Conservation (phyloP, 2,113 vertebrate species). For the Nothobranchius kuhntae region DNA sequence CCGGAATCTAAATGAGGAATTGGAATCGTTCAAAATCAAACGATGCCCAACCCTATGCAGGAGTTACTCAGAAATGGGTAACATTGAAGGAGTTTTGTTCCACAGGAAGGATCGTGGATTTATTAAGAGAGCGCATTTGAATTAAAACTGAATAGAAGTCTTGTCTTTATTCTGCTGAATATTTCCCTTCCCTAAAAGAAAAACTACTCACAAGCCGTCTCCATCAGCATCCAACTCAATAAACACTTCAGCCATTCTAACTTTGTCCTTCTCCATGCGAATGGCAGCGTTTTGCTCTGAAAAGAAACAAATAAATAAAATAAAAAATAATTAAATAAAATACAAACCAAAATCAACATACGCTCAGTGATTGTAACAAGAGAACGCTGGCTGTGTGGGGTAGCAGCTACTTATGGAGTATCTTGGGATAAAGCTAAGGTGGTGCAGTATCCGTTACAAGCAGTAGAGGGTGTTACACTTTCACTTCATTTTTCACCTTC, state of each 20-base stretch:
- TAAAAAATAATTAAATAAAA: background rate
- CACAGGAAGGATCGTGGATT: too few relatives aligned
- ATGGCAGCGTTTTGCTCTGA: slow-evolving; percentile 84
- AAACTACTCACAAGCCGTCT: slow-evolving; percentile 85
- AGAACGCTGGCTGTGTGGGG: too few relatives aligned
- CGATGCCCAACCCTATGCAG: too few relatives aligned
- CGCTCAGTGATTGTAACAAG: background rate
- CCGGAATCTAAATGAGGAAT: too few relatives aligned
- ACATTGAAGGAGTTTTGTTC: too few relatives aligned
- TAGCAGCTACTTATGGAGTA: background rate
- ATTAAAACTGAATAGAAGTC: too few relatives aligned
- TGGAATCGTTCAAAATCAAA: too few relatives aligned
- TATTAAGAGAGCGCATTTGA: too few relatives aligned
- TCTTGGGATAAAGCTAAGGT: background rate
- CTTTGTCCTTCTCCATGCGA: slow-evolving; percentile 77
- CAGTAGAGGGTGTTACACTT: slow-evolving; percentile 11
- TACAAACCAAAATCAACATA: background rate
- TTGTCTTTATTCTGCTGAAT: background rate
- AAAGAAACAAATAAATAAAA: slow-evolving; percentile 8
- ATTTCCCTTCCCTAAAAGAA: background rate
- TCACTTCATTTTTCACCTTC: slow-evolving; percentile 77
- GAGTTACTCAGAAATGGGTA: too few relatives aligned
- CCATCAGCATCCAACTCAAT: slow-evolving; percentile 84
- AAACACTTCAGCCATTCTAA: slow-evolving; percentile 80
- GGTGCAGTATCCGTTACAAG: background rate